Evolutionary conservation across 2,888 invertebrate species (phyloP).

Genomic region (Autographa gamma): DNA sequence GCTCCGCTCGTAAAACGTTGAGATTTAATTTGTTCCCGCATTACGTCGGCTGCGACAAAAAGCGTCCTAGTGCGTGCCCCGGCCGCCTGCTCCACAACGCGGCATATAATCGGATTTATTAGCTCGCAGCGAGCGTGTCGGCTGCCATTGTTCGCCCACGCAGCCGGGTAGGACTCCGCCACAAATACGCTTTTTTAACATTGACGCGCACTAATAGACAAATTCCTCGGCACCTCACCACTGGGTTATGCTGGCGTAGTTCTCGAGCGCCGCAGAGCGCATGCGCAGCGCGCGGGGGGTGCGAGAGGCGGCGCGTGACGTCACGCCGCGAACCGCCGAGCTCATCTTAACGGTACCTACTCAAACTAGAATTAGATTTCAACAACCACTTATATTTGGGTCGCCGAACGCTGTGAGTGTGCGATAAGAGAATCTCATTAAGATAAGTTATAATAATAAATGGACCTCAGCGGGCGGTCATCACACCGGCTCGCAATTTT

Average conservation of each 20-base stretch:
- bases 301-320: slow-evolving; percentile 5
- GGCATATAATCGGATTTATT: slow-evolving; percentile 71
- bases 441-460: slow-evolving; percentile 61
- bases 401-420: slow-evolving; percentile 31
- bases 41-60: slow-evolving; percentile 47
- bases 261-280: background rate
- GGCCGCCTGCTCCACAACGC: slow-evolving; percentile 29
- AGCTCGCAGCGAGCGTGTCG: slow-evolving; percentile 63
- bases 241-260: too few relatives aligned
- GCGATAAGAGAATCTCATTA: slow-evolving; percentile 58
- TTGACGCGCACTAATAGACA: slow-evolving; percentile 53
- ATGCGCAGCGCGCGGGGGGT: background rate
- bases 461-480: slow-evolving; percentile 58
- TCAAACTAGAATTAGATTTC: slow-evolving; percentile 27
- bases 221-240: slow-evolving; percentile 33
- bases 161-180: slow-evolving; percentile 9
- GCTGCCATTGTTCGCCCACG: slow-evolving; percentile 38
- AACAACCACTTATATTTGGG: slow-evolving; percentile 41
- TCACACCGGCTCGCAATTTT: slow-evolving; percentile 55
- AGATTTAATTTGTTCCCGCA: slow-evolving; percentile 66
- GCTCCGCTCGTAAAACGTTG: slow-evolving; percentile 61
- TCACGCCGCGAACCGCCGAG: background rate
- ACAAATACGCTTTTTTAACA: slow-evolving; percentile 54
- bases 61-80: slow-evolving; percentile 31
- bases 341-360: slow-evolving; percentile 33